Evolutionary conservation across 2,797 vertebrate genomes (phyloP), one percentile per base, ranked within the genome.

Genomic region (Cygnus olor): DNA sequence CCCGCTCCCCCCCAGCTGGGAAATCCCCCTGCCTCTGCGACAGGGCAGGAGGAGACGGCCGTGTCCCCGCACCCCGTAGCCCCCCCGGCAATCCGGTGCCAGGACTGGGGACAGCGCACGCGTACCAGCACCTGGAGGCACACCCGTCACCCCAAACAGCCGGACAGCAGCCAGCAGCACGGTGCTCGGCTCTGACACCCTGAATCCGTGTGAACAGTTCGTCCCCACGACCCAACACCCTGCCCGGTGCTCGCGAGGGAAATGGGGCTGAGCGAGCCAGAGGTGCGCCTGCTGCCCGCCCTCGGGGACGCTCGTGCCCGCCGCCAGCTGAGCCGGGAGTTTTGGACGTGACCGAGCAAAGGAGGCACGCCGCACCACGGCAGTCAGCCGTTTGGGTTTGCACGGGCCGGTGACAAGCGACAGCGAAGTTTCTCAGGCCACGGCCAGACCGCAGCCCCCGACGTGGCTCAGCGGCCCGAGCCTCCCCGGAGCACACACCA

Each of bases 241-340:
- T 22, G 63, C 38, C 32, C 20, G 4, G 40, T 32, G 38, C 51
- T 54, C 63, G 32, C 1, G 0, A 34, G n/a, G 44, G 25, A 49
- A 36, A 22, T 6, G 6, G 2, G 1, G 14, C 54, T 6, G 13
- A 84, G 14, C 1, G 69, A 51, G 12, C 22, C 2, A 1, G 44
- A 32, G 14, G 38, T 28, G 17, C 0, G 1, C 19, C 53, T 56
- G 45, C 51, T 4, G 1, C 45, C 40, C 27, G 17, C 70, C 44
- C 70, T 27, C 14, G 7, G 54, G n/a, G 47, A 65, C 21, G 56
- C 21, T 44, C 28, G 1, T 9, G 38, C 30, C 73, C 2, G 0
- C 14, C 1, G 2, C 57, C 1, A 32, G 18, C 54, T 9, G n/a
- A 40, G 42, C 1, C 0, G 40, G 32, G 69, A 27, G 38, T 18